A percentile compares a stretch with the other conserved stretches of the same genome.
phyloP scores from a whole-genome alignment of 37 sponge, comb jelly and placozoan genomes.

The Aphrocallistes beatrix region DNA sequence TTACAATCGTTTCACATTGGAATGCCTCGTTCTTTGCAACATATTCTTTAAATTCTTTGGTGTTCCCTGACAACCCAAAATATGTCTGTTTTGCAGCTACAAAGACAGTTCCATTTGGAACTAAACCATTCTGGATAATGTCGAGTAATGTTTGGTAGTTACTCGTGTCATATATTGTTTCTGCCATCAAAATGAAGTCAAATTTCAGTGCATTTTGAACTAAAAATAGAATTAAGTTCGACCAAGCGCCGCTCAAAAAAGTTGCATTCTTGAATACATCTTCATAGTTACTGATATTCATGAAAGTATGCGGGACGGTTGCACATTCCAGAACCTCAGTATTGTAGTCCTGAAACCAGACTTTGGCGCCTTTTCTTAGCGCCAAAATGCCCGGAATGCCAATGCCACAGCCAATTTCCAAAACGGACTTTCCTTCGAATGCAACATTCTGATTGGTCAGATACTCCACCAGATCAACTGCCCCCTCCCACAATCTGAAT shows the following conservation, averaged over 20 bases:
- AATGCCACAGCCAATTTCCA: constrained; percentile 90
- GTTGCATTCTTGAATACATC: constrained; percentile 9
- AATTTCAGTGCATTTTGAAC: constrained; percentile 2
- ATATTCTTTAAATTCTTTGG: constrained; percentile 44
- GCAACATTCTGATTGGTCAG: constrained; percentile 8
- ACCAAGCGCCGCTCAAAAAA: not conserved
- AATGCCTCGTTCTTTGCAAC: constrained; percentile 38
- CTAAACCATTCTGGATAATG: constrained; percentile 35
- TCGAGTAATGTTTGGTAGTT: constrained; percentile 51
- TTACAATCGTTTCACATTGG: not conserved
- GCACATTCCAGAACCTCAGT: constrained; percentile 55
- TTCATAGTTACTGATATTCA: constrained; percentile 20
- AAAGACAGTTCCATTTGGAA: constrained; percentile 37
- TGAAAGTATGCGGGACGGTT: constrained; percentile 62
- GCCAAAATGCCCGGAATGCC: constrained; percentile 81
- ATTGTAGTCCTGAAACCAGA: constrained; percentile 89
- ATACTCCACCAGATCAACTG: constrained; percentile 57
- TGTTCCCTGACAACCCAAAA: constrained; percentile 91
- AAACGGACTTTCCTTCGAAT: constrained; percentile 28
- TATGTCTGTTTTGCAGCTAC: constrained; percentile 80
- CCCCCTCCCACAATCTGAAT: constrained; percentile 87
- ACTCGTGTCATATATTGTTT: constrained; percentile 67
- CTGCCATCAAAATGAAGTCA: constrained; percentile 84
- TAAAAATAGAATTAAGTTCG: not conserved
- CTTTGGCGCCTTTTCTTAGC: constrained; percentile 38